Base-by-base conservation (phyloP, 2,888 invertebrate genomes). In the Mechanitis messenoides region DNA sequence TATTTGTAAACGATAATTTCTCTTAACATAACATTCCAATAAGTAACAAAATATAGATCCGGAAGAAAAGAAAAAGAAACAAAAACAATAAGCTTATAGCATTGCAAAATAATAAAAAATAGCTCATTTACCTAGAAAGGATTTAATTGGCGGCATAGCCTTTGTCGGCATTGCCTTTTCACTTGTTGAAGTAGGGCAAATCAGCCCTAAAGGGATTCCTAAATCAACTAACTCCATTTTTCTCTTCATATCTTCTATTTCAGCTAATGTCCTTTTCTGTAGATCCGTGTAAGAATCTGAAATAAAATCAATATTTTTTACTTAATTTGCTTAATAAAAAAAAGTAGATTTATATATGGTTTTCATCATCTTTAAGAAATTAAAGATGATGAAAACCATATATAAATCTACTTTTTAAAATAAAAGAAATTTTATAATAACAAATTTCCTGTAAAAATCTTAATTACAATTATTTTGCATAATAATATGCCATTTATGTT, bases 61-160 rank as follows among this genome's bases (percentile, higher is more conserved):
- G 56, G 3, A 31, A 31, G 46, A 42, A 47, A 53, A 11, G 28
- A 53, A 56, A 47, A 46, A 45, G 7, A 31, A 20, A 28, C 3
- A 33, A 42, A 42, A 9, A 42, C 9, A 9, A 35, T 35, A 1
- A 35, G 35, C 4, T 6, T 35, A 6, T 35, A 50, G 35, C 6
- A 2, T 47, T 33, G 56, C 53, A 20, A 20, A 47, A 33, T 2
- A 42, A 33, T 11, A 4, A 53, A 28, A 38, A 56, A 55, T n/a
- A 12, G 2, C 1, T 35, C 33, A 58, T 83, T 73, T 77, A 90
- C 90, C 84, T 57, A 90, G 74, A 63, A 90, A 84, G 0, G 87
- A 79, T 65, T 89, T 89, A 55, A 90, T 89, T 0, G 90, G 90
- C 0, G 90, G 90, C 90, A 90, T 89, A 20, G 89, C 89, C 62